Evolutionary conservation across 2,888 invertebrate genomes (phyloP).

Genomic region (Cremastobaeus sp.): DNA sequence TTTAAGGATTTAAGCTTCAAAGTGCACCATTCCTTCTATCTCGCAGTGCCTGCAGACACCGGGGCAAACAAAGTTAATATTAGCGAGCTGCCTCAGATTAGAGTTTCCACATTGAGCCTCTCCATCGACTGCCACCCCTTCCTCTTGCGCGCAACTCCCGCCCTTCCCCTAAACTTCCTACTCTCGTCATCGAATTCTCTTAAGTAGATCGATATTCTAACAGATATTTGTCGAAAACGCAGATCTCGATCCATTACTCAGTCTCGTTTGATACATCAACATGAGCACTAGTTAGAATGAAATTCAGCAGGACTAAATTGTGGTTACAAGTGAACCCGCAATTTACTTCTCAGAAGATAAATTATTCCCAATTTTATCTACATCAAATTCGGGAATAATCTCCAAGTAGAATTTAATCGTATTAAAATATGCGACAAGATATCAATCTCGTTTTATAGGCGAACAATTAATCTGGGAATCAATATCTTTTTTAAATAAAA

Average conservation of each 20-base stretch:
- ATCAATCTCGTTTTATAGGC: too few species aligned
- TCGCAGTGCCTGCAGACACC: slow-evolving; percentile 62
- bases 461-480: too few species aligned
- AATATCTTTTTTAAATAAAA: too few species aligned
- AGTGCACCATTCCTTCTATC: slow-evolving; percentile 52
- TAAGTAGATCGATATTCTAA: slow-evolving; percentile 52
- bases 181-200: slow-evolving; percentile 45
- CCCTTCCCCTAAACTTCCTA: slow-evolving; percentile 27
- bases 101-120: slow-evolving; percentile 62
- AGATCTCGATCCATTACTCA: slow-evolving; percentile 54
- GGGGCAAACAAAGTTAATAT: slow-evolving; percentile 68
- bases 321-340: slow-evolving; percentile 35
- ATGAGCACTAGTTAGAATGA: slow-evolving; percentile 40
- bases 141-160: slow-evolving; percentile 5
- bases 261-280: slow-evolving; percentile 51
- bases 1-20: slow-evolving; percentile 47
- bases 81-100: slow-evolving; percentile 66
- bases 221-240: slow-evolving; percentile 51
- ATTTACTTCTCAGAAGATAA: slow-evolving; percentile 35
- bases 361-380: slow-evolving; percentile 25
- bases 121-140: slow-evolving; percentile 37
- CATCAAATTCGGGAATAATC: too few species aligned
- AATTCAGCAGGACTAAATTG: slow-evolving; percentile 37
- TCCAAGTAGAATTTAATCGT: too few species aligned
- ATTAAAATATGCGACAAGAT: too few species aligned